Base-by-base conservation (phyloP, 2,113 vertebrate species). In the Dicrurus megarhynchus region DNA sequence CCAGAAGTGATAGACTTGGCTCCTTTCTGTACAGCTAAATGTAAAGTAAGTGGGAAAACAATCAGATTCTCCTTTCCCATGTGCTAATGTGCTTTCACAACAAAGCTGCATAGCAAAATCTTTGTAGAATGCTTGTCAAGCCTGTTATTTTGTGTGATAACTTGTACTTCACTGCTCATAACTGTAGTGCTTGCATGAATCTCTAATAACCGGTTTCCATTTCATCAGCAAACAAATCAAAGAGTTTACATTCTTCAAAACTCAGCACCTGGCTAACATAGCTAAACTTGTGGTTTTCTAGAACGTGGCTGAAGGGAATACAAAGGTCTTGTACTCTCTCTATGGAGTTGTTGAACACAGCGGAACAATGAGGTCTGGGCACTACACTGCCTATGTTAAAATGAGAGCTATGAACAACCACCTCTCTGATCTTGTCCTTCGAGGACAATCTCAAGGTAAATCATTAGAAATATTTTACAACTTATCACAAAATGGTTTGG, bases 321-420 rank as follows among this genome's bases (percentile, higher is more conserved):
- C 93, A 17, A 97, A 95, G 86, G 97, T 99, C 35, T 88, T 99
- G 35, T 99, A 99, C 93, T 98, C 98, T 55, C 98, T 99, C 46
- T 99, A 99, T 19, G 99, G 99, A 30, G 97, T 99, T 14, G 99
- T 99, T 59, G 99, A 99, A 87, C 99, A 99, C 86, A 99, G 99
- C 15, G 99, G 99, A 37, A 99, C 99, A 12, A 99, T 99, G 99
- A 98, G 99, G 57, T 99, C 98, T 3, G 99, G 99, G n/a, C 99
- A 99, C 95, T 99, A 99, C 96, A 99, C 99, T 10, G 99, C 99
- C 12, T 99, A 99, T 17, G 98, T 99, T 71, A 99, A 99, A 98
- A 97, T 97, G 35, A 98, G 98, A 76, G 81, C 73, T 46, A 94
- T 98, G 3, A 98, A 95, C 59, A 96, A 76, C 30, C 91, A 57